Conservation (phyloP, 2,113 vertebrate species). For the Microcebus griseorufus region DNA sequence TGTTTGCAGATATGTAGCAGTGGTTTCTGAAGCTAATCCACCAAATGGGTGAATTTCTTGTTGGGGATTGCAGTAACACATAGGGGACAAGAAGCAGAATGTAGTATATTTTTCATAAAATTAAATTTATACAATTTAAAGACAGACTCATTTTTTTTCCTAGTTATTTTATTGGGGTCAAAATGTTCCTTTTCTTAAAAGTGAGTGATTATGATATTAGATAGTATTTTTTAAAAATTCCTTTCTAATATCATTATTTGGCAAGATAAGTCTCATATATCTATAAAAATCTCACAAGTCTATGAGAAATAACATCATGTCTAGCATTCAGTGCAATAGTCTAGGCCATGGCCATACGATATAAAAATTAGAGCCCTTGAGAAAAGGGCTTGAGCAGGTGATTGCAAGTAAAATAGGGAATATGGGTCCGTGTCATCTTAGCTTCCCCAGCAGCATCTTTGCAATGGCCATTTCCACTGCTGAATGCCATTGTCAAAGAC, state of each 20-base stretch:
- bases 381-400: neutral
- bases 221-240: neutral
- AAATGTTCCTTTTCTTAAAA: neutral
- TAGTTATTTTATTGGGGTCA: neutral
- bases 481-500: neutral
- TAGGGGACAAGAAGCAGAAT: neutral
- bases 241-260: neutral
- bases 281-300: neutral
- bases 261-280: neutral
- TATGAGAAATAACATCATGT: neutral
- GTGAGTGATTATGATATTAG: neutral
- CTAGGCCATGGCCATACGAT: neutral
- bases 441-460: neutral
- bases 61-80: neutral
- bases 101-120: neutral
- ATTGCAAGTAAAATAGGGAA: neutral
- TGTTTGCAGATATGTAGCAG: neutral
- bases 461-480: neutral
- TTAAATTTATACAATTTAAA: neutral
- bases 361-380: neutral
- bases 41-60: neutral
- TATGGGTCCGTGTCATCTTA: rapidly evolving
- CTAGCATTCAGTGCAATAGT: neutral
- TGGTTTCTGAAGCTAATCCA: neutral
- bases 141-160: neutral